These are phyloP conservation scores for Jacana jacana DNA, from an alignment of 2,113 vertebrate species.

Conservation along the genomic window DNA sequence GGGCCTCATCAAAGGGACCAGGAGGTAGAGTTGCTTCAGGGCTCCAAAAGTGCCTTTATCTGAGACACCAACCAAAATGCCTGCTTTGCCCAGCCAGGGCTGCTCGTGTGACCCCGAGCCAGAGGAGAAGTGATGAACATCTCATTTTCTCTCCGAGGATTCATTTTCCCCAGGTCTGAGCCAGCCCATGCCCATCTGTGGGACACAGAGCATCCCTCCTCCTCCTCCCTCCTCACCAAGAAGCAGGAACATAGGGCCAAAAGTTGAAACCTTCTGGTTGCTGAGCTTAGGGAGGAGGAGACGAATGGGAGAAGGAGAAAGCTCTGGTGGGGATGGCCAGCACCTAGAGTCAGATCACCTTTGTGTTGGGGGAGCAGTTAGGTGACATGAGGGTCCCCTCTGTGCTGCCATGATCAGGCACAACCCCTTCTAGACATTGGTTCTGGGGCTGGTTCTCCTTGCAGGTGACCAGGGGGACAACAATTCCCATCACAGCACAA, in stretches of 20 bases:
- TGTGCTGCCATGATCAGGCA: neutral
- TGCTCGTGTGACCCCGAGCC: neutral
- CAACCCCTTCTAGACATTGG: neutral
- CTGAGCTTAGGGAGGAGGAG: neutral
- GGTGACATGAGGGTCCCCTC: neutral
- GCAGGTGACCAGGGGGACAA: neutral
- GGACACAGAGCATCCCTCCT: fast-evolving
- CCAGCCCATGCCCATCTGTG: neutral
- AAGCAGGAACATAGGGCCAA: neutral
- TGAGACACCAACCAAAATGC: fast-evolving
- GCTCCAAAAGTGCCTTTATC: neutral
- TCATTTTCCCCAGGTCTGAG: neutral
- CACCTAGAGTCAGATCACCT: neutral
- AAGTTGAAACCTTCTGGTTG: neutral
- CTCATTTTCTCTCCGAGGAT: fast-evolving
- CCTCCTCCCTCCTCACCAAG: neutral
- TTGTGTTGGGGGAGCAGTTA: neutral
- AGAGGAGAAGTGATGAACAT: neutral
- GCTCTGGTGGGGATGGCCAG: neutral
- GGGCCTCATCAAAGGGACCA: neutral
- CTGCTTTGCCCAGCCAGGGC: neutral
- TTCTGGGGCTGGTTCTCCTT: neutral
- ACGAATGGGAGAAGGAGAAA: neutral
- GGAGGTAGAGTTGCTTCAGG: fast-evolving
- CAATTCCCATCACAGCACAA: neutral